Conservation (phyloP, 2,113 vertebrate genomes). For the Camelus dromedarius region DNA sequence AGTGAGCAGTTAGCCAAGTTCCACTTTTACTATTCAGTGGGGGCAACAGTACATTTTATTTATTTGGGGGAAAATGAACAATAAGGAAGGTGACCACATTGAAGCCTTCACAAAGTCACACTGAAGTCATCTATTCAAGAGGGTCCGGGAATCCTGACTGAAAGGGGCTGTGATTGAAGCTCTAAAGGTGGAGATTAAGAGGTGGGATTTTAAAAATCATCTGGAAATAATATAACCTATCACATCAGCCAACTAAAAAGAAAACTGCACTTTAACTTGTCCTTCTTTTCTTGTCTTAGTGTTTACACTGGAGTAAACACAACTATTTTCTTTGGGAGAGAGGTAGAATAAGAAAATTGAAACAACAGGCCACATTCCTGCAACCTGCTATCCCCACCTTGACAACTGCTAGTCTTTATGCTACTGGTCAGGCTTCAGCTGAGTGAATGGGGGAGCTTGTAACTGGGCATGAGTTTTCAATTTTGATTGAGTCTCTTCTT, state of each 20-base stretch:
- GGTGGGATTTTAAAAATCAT: background rate
- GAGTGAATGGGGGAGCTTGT: background rate
- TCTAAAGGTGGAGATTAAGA: background rate
- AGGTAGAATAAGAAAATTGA: background rate
- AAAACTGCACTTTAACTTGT: background rate
- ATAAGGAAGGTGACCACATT: background rate
- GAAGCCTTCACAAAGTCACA: no score
- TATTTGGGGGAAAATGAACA: background rate
- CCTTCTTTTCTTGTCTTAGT: background rate
- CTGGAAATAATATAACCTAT: background rate
- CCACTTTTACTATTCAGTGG: background rate
- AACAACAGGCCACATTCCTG: background rate
- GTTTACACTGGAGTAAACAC: background rate
- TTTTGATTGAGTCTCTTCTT: background rate
- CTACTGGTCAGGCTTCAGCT: background rate
- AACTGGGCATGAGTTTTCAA: background rate
- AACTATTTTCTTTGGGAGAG: background rate
- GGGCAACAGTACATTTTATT: background rate
- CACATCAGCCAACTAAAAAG: background rate
- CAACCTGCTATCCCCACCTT: rapidly evolving
- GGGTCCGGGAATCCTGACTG: rapidly evolving
- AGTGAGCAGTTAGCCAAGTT: background rate
- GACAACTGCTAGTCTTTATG: background rate
- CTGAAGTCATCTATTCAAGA: background rate
- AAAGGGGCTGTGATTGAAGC: background rate